phyloP scores from a whole-genome alignment of 1,140 invertebrate genomes.

The Trichoplusia ni region DNA sequence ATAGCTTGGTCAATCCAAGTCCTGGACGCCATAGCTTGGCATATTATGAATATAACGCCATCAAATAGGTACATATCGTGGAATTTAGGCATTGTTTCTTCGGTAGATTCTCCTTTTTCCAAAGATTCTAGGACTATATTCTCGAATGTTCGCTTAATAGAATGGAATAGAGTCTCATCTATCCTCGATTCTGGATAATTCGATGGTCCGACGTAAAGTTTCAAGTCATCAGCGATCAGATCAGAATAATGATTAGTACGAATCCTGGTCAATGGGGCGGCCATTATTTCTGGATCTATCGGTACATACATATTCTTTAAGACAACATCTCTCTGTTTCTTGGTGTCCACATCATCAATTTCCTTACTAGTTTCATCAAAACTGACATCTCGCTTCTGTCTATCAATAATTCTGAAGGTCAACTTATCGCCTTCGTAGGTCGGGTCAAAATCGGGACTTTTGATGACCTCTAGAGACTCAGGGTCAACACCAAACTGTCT shows the following conservation, averaged over 20 bases:
- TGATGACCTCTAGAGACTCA: slow-evolving; percentile 64
- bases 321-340: slow-evolving; percentile 48
- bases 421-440: slow-evolving; percentile 56
- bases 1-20: slow-evolving; percentile 59
- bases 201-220: slow-evolving; percentile 65
- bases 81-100: slow-evolving; percentile 53
- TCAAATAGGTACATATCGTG: slow-evolving; percentile 72
- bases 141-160: slow-evolving; percentile 60
- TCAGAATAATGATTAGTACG: slow-evolving; percentile 66
- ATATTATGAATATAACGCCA: slow-evolving; percentile 73
- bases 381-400: slow-evolving; percentile 59
- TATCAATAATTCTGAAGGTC: slow-evolving; percentile 65
- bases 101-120: slow-evolving; percentile 32
- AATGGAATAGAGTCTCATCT: slow-evolving; percentile 56
- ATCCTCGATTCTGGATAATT: slow-evolving; percentile 68
- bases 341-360: slow-evolving; percentile 40
- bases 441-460: slow-evolving; percentile 58
- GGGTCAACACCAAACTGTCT: slow-evolving; percentile 71
- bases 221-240: slow-evolving; percentile 66
- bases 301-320: slow-evolving; percentile 60
- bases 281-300: slow-evolving; percentile 53
- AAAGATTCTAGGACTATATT: slow-evolving; percentile 48
- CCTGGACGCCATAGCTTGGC: slow-evolving; percentile 51
- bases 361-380: slow-evolving; percentile 47
- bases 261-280: slow-evolving; percentile 52